phyloP scores from a whole-genome alignment of 2,797 vertebrate genomes.

The Peromyscus attwateri region DNA sequence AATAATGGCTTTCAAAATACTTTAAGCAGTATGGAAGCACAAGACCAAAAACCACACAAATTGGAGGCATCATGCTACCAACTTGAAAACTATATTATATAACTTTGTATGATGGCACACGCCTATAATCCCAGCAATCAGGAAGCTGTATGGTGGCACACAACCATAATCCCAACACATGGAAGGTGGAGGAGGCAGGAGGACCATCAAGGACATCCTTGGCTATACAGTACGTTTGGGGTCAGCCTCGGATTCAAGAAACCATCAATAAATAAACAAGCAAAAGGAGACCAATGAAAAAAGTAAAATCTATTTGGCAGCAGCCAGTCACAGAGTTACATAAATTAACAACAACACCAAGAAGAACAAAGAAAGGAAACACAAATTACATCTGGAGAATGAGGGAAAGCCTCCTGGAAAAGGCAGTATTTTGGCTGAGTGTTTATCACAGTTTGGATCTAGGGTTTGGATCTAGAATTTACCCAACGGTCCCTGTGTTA shows the following conservation, averaged over 20 bases:
- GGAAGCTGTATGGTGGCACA: background rate
- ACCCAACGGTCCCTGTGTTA: background rate
- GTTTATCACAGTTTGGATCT: background rate
- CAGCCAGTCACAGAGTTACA: background rate
- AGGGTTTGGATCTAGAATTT: background rate
- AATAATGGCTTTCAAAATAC: constrained; percentile 29
- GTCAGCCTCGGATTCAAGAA: background rate
- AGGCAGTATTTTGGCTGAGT: background rate
- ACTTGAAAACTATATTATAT: background rate
- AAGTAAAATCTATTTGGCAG: background rate
- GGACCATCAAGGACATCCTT: background rate
- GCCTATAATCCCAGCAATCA: background rate
- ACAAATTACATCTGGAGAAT: background rate
- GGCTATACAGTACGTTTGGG: background rate
- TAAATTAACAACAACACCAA: constrained; percentile 50
- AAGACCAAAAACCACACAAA: background rate
- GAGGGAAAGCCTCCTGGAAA: background rate
- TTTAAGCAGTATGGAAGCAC: background rate
- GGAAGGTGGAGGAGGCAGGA: background rate
- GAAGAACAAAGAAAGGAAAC: constrained; percentile 1
- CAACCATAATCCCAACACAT: background rate
- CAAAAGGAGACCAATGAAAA: background rate
- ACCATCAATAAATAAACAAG: background rate
- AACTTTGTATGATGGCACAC: background rate
- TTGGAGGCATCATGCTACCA: background rate